Evolutionary conservation across 2,888 invertebrate genomes (phyloP), one percentile per base, ranked within the genome.

Genomic region (Cheilosia urbana): DNA sequence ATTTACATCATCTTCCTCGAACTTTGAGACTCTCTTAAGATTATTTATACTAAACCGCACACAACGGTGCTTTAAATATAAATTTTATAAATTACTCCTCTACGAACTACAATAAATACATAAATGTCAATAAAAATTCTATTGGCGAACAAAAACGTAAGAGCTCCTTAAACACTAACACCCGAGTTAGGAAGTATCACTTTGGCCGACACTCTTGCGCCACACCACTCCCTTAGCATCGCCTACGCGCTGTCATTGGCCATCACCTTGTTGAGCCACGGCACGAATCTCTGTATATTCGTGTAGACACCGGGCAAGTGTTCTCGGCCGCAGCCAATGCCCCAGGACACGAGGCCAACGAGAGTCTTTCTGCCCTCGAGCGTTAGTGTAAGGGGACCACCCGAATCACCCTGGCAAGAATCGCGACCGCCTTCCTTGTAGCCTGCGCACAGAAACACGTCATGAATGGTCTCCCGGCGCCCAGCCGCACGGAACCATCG

Each of bases 401-500:
- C 98, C 0, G 97, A 97, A 90, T 96, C 96, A 0, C 95, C 96
- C 89, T 96, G 96, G 88, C 96, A 96, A 58, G 95, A 95, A 89
- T 96, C 96, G 0, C 96, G 92, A 0, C 96, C 96, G 0, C 96
- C 96, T 94, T 97, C 97, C 91, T 98, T 98, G 89, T 97, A 98
- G 3, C 98, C 98, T 0, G 98, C 98, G 90, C 98, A 98, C 0
- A 98, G 93, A 91, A 98, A 98, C 1, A 98, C 98, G 89, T 98
- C 97, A 89, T 98, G 97, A 83, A 98, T 98, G n/a, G 96, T 96
- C 91, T 98, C 98, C 66, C 97, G 93, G 42, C 98, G 93, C 0
- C 98, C 98, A 0, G 98, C 98, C 0, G 97, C 96, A 63, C 97
- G 93, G 92, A 98, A 98, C 98, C 98, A 98, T 62, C 96, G 94